A percentile compares a stretch with the other conserved stretches of the same genome.
Evolutionary conservation across 2,797 vertebrate genomes (phyloP).

Genomic region (Myioborus miniatus): DNA sequence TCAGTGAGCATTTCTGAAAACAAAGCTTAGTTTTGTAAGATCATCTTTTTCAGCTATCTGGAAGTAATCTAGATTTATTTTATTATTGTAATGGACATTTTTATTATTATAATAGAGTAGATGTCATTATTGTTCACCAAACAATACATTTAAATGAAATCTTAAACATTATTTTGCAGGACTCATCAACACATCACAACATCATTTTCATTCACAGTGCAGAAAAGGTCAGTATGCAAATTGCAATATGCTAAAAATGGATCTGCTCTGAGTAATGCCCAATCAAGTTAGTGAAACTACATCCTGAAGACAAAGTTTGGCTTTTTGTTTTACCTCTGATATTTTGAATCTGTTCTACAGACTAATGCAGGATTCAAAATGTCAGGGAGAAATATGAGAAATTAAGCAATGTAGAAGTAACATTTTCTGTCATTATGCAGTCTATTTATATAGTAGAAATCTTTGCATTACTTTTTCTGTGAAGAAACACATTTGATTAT

Average conservation of each 20-base stretch:
- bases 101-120: not conserved
- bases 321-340: conserved; percentile 51
- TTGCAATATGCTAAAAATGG: conserved; percentile 35
- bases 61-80: not conserved
- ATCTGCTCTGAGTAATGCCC: conserved; percentile 25
- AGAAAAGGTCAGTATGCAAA: conserved; percentile 64
- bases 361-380: conserved; percentile 27
- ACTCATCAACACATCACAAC: conserved; percentile 7
- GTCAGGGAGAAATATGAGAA: conserved; percentile 53
- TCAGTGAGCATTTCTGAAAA: not conserved
- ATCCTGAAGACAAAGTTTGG: conserved; percentile 46
- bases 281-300: conserved; percentile 49
- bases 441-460: not conserved
- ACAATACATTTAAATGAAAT: not conserved
- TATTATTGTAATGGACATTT: not conserved
- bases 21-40: not conserved
- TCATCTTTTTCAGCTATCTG: not conserved
- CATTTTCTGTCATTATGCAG: conserved; percentile 18
- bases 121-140: not conserved
- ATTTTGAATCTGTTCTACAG: conserved; percentile 23
- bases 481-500: not conserved
- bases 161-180: not conserved
- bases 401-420: conserved; percentile 36
- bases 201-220: not conserved
- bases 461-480: not conserved